Conservation (phyloP, 2,113 vertebrate species). For the Scortum barcoo region DNA sequence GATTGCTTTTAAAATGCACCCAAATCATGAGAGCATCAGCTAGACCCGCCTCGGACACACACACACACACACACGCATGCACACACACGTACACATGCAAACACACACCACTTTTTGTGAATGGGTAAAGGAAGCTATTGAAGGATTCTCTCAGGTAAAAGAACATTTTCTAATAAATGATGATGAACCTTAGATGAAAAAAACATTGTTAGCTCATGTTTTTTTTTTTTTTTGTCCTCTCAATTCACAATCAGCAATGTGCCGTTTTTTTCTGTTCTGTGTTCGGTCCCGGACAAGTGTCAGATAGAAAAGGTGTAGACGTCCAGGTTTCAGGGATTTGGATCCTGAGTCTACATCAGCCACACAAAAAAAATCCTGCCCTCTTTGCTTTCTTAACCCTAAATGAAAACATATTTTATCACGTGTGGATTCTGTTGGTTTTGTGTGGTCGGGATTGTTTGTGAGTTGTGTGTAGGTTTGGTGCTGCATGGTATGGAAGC, state of each 20-base stretch:
- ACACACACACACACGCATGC: conserved; percentile 12
- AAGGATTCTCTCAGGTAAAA: conserved; percentile 89
- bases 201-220: conserved; percentile 80
- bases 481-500: conserved; percentile 11
- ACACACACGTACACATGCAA: conserved; percentile 42
- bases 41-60: conserved; percentile 38
- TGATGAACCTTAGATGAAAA: conserved; percentile 83
- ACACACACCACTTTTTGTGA: conserved; percentile 75
- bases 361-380: not conserved
- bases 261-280: conserved; percentile 32
- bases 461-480: not conserved
- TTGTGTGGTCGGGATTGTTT: not conserved
- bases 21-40: conserved; percentile 72
- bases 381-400: conserved; percentile 40
- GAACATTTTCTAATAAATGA: conserved; percentile 85
- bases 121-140: conserved; percentile 84
- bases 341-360: conserved; percentile 17
- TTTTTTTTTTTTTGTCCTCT: conserved; percentile 79
- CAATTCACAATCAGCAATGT: conserved; percentile 53
- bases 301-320: conserved; percentile 16
- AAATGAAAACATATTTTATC: conserved; percentile 6
- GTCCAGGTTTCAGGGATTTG: conserved; percentile 17
- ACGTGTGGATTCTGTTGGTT: conserved; percentile 10
- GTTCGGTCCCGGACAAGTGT: not conserved
- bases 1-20: conserved; percentile 46